These are phyloP conservation scores for Calliopsis andreniformis DNA, from an alignment of 1,140 invertebrate genomes.

Conservation along the genomic window DNA sequence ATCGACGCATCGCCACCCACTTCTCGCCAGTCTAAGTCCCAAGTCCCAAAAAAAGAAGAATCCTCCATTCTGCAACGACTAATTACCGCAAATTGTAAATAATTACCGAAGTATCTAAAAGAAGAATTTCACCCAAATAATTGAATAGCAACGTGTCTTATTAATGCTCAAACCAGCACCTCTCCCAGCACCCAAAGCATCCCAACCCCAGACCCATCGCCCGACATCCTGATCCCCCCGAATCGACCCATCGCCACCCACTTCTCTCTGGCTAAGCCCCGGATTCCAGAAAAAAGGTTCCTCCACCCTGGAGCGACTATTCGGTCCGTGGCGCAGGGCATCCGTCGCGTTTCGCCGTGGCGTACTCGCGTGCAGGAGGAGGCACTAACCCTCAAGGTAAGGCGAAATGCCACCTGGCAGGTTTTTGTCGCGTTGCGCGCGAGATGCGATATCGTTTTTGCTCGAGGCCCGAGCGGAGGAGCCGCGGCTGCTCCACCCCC, in stretches of 20 bases:
- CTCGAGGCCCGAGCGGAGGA: constrained; percentile 52
- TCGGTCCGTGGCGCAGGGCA: background rate
- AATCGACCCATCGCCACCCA: background rate
- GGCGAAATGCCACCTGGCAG: constrained; percentile 80
- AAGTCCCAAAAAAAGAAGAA: background rate
- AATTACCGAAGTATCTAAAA: too few relatives aligned
- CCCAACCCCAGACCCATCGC: too few relatives aligned
- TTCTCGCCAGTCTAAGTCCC: background rate
- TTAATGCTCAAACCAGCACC: too few relatives aligned
- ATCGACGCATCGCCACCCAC: background rate
- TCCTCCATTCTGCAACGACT: background rate
- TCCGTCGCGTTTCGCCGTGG: constrained; percentile 33
- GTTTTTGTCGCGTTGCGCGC: constrained; percentile 74
- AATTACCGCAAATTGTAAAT: too few relatives aligned
- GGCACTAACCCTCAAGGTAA: constrained; percentile 75
- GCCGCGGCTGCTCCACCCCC: constrained; percentile 36
- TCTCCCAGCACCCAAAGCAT: too few relatives aligned
- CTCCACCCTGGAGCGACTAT: background rate
- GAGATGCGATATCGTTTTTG: constrained; percentile 79
- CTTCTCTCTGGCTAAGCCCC: background rate
- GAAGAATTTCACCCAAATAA: too few relatives aligned
- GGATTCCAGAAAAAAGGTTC: background rate
- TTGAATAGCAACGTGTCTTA: too few relatives aligned
- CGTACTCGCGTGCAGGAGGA: constrained; percentile 61
- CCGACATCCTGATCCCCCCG: too few relatives aligned